Conservation (phyloP, 2,113 vertebrate genomes). For the Eptatretus burgeri region DNA sequence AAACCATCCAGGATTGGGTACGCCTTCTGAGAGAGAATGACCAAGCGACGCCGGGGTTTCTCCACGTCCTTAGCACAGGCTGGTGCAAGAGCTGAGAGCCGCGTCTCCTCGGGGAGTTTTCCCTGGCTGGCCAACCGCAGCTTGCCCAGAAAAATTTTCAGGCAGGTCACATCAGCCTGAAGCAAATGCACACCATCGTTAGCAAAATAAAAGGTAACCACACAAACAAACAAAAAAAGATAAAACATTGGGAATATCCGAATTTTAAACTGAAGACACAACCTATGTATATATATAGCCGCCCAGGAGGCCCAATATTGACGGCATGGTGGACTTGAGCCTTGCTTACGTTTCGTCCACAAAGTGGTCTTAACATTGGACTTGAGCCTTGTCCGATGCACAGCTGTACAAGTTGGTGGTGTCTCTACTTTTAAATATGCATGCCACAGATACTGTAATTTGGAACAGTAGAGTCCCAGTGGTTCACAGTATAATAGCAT, state of each 20-base stretch:
- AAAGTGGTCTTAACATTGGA: too few species aligned
- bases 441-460: too few species aligned
- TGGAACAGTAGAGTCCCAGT: too few species aligned
- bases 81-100: slow-evolving; percentile 34
- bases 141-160: slow-evolving; percentile 64
- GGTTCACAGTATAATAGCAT: too few species aligned
- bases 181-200: not conserved
- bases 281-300: not conserved
- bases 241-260: not conserved
- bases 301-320: not conserved
- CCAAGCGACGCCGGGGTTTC: slow-evolving; percentile 61
- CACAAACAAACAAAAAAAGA: slow-evolving; percentile 1
- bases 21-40: slow-evolving; percentile 52
- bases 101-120: slow-evolving; percentile 17
- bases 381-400: too few species aligned
- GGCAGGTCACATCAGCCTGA: slow-evolving; percentile 38
- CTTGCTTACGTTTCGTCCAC: too few species aligned
- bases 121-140: slow-evolving; percentile 49
- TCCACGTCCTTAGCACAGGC: slow-evolving; percentile 57
- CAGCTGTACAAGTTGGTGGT: too few species aligned
- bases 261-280: not conserved
- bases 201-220: too few species aligned
- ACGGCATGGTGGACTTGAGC: too few species aligned
- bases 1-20: slow-evolving; percentile 64
- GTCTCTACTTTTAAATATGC: too few species aligned